Evolutionary conservation across 2,888 invertebrate genomes (phyloP).

Genomic region (Trichopria drosophilae): DNA sequence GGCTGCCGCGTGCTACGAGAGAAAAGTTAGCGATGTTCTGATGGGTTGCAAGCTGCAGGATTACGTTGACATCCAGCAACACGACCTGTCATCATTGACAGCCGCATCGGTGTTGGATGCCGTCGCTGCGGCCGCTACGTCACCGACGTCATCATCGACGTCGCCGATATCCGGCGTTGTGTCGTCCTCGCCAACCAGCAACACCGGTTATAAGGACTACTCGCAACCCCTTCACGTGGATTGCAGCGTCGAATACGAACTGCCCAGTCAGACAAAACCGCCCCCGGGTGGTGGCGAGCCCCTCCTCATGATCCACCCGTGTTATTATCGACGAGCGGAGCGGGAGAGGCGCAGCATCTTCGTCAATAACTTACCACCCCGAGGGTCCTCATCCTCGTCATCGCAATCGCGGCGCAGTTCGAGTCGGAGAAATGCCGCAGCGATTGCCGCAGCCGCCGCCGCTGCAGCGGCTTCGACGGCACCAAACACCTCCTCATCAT

Average conservation of each 20-base stretch:
- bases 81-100: slow-evolving; percentile 58
- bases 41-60: slow-evolving; percentile 57
- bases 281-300: slow-evolving; percentile 77
- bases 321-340: slow-evolving; percentile 85
- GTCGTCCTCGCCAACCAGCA: slow-evolving; percentile 48
- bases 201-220: slow-evolving; percentile 68
- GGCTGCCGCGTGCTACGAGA: slow-evolving; percentile 55
- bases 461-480: slow-evolving; percentile 17
- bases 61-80: slow-evolving; percentile 48
- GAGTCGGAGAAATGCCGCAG: not conserved
- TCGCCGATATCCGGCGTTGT: slow-evolving; percentile 52
- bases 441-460: not conserved
- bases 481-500: slow-evolving; percentile 7
- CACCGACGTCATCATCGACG: slow-evolving; percentile 52
- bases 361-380: slow-evolving; percentile 78
- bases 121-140: slow-evolving; percentile 60
- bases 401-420: no score
- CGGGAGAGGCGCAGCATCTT: slow-evolving; percentile 80
- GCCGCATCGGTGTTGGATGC: slow-evolving; percentile 53
- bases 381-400: slow-evolving; percentile 54
- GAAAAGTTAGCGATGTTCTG: slow-evolving; percentile 48
- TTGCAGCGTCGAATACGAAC: slow-evolving; percentile 88
- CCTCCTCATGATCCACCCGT: slow-evolving; percentile 86
- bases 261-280: slow-evolving; percentile 86
- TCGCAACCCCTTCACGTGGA: slow-evolving; percentile 86